Evolutionary conservation across 2,113 vertebrate genomes (phyloP).

Genomic region (Ptyas mucosa): DNA sequence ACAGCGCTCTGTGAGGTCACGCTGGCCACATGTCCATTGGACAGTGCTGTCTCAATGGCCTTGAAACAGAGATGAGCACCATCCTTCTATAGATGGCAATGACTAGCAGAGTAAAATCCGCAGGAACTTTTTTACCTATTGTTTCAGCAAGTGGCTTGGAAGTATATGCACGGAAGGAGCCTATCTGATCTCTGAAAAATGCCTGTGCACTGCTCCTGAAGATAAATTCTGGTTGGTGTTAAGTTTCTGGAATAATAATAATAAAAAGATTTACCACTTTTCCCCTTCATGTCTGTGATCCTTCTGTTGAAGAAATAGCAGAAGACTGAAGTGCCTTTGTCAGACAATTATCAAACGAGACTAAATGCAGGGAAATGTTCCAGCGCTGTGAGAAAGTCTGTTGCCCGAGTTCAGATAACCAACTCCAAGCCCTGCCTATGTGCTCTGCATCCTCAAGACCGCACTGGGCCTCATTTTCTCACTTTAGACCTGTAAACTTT

Average conservation of each 20-base stretch:
- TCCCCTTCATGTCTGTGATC: neutral
- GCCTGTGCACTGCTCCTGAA: neutral
- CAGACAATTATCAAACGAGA: neutral
- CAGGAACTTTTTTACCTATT: neutral
- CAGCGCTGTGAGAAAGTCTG: constrained; percentile 1
- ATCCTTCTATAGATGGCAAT: neutral
- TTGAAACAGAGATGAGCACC: neutral
- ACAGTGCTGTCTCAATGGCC: neutral
- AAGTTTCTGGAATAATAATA: neutral
- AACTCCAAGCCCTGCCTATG: neutral
- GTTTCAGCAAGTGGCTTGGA: neutral
- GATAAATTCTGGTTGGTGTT: neutral
- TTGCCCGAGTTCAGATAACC: neutral
- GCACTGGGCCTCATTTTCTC: neutral
- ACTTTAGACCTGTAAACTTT: constrained; percentile 1
- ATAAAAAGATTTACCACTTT: neutral
- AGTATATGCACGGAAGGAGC: neutral
- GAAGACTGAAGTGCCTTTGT: neutral
- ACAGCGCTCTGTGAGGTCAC: neutral
- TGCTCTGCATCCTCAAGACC: neutral
- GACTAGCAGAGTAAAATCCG: neutral
- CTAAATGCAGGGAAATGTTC: neutral
- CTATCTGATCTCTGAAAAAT: neutral
- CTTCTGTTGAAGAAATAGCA: neutral
- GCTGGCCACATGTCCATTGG: neutral